phyloP scores from a whole-genome alignment of 2,888 invertebrate species.

The Plemyria rubiginata region DNA sequence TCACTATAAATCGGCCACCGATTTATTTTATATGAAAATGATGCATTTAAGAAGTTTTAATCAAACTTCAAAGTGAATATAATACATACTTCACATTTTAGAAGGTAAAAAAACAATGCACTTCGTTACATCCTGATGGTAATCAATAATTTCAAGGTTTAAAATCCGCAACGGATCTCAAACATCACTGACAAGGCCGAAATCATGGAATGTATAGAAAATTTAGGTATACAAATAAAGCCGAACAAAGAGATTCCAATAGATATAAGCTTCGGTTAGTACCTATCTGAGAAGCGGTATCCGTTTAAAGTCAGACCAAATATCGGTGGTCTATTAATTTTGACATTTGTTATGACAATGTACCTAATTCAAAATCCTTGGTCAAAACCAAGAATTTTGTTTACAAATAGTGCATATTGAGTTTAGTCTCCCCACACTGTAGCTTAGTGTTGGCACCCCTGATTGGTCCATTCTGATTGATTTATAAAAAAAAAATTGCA shows the following conservation, averaged over 20 bases:
- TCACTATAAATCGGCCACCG: not conserved
- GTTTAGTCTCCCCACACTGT: too few species aligned
- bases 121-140: slow-evolving; percentile 71
- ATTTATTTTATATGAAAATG: not conserved
- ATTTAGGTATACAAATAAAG: slow-evolving; percentile 16
- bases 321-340: not conserved
- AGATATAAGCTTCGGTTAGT: not conserved
- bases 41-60: not conserved
- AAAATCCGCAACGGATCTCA: slow-evolving; percentile 56
- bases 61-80: not conserved
- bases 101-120: slow-evolving; percentile 54
- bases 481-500: not conserved
- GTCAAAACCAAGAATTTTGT: not conserved
- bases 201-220: slow-evolving; percentile 30
- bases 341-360: too few species aligned
- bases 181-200: slow-evolving; percentile 71
- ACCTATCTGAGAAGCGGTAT: not conserved
- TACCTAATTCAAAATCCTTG: too few species aligned
- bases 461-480: not conserved
- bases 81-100: not conserved
- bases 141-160: slow-evolving; percentile 73
- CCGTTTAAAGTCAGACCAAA: not conserved
- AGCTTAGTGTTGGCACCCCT: too few species aligned
- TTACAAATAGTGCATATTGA: too few species aligned
- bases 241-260: slow-evolving; percentile 23